Evolutionary conservation across 2,113 vertebrate species (phyloP).

Genomic region (Alethe castanea): DNA sequence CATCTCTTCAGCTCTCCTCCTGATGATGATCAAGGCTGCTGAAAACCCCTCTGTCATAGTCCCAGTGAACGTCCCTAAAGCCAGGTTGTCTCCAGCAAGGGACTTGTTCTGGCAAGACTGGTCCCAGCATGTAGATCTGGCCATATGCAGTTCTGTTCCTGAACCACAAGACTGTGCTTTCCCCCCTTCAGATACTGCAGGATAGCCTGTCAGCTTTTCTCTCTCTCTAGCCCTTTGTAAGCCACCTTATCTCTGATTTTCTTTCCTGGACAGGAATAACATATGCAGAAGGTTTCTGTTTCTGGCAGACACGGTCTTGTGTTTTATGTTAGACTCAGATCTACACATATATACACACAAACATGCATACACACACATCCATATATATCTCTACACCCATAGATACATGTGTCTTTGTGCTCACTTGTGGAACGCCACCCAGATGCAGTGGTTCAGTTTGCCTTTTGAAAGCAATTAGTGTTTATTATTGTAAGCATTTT

Average conservation of each 20-base stretch:
- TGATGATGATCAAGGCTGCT: neutral
- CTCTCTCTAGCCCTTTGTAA: neutral
- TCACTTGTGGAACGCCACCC: neutral
- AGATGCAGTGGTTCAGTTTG: neutral
- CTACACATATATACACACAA: neutral
- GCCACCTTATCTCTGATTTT: neutral
- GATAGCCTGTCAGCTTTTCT: neutral
- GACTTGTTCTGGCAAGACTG: neutral
- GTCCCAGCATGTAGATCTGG: neutral
- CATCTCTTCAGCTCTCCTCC: neutral
- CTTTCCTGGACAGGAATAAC: neutral
- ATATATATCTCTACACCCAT: neutral
- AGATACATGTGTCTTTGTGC: neutral
- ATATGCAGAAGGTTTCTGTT: neutral
- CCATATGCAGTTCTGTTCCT: conserved; percentile 20
- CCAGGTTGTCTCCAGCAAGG: neutral
- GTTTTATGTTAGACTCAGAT: neutral
- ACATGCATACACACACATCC: neutral
- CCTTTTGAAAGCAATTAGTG: conserved; percentile 56
- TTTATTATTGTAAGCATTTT: conserved; percentile 48
- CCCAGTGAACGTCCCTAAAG: fast-evolving
- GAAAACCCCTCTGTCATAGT: neutral
- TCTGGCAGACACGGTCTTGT: neutral
- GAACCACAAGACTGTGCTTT: conserved; percentile 57
- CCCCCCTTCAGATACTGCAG: neutral